Base-by-base conservation (phyloP, 2,888 invertebrate species). In the Caenorhabditis wallacei region DNA sequence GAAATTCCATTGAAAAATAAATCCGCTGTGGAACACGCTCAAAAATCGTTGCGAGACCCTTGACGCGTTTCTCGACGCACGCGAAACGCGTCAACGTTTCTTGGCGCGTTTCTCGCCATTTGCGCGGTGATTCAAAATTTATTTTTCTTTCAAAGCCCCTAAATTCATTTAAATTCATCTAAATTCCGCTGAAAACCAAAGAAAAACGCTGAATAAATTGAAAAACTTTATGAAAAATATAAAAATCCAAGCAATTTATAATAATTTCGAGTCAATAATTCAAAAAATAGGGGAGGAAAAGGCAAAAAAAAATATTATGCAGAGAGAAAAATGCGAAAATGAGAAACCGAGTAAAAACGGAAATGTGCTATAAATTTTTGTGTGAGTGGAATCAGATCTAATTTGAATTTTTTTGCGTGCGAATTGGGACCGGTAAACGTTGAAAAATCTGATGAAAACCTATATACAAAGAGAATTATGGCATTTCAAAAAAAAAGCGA, bases 41-140 rank as follows among this genome's bases (percentile, higher is more conserved):
- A n/a, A n/a, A 56, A 68, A 59, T 75, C 75, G 75, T 40, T 57
- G 48, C 68, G n/a, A 59, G 75, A 75, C 75, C 75, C n/a, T 48
- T 68, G 35, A 26, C 75, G 59, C 75, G 18, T 18, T 37, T 56
- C 48, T n/a, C 40, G 68, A 30, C 10, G 10, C 13, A 18, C 74
- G 56, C 0, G n/a, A 59, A 51, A 51, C 11, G 59, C 68, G 75
- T 37, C 75, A 68, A 10, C 24, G 22, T 8, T 0, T 0, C 18
- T 10, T 43, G 24, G 16, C 30, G 57, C 37, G 18, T 13, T 20
- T 18, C 5, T 1, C 18, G n/a, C n/a, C n/a, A n/a, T 35, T 40
- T 56, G 35, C 57, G 72, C 63, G 72, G 64, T 8, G 18, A 10
- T 30, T 63, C 13, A 40, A 40, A 35, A 40, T 16, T 40, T 13